phyloP scores from a whole-genome alignment of 92 coral and sea anemone species.

The Scolanthus callimorphus region DNA sequence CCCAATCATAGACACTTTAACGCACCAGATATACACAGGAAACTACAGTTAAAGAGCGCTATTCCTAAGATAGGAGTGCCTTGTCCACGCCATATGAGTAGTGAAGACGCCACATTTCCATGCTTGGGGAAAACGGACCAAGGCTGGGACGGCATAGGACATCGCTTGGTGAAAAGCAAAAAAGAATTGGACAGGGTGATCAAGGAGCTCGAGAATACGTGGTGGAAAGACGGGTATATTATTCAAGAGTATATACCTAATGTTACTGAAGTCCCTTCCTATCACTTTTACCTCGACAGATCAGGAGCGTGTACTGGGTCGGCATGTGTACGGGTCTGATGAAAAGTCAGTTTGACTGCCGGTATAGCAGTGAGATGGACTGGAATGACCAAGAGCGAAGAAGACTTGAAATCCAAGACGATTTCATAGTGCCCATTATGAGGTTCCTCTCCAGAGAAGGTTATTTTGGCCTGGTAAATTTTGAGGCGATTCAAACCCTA shows the following conservation, averaged over 20 bases:
- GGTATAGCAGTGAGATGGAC: constrained; percentile 27
- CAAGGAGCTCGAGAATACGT: constrained; percentile 7
- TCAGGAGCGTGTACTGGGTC: constrained; percentile 47
- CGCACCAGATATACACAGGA: constrained; percentile 25
- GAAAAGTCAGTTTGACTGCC: constrained; percentile 8
- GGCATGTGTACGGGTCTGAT: constrained; percentile 24
- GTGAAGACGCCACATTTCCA: constrained; percentile 25
- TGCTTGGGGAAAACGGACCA: constrained; percentile 43
- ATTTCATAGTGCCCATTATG: constrained; percentile 38
- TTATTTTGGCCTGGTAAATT: constrained; percentile 47
- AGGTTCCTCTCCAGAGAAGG: constrained; percentile 29
- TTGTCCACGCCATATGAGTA: constrained; percentile 29
- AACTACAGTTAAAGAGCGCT: constrained; percentile 27
- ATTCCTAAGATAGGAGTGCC: constrained; percentile 45
- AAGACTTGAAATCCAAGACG: constrained; percentile 16
- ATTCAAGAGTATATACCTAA: constrained; percentile 30
- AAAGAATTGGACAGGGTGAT: constrained; percentile 12
- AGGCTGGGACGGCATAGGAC: constrained; percentile 24
- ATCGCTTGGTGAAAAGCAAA: constrained; percentile 19
- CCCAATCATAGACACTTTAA: constrained; percentile 35
- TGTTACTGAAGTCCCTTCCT: constrained; percentile 28
- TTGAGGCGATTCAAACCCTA: too few species aligned
- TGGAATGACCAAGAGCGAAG: constrained; percentile 31
- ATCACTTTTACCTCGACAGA: constrained; percentile 30
- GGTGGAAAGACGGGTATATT: constrained; percentile 32